Evolutionary conservation across 1,140 invertebrate species (phyloP), one percentile per base, ranked within the genome.

Genomic region (Lepidurus couesii): DNA sequence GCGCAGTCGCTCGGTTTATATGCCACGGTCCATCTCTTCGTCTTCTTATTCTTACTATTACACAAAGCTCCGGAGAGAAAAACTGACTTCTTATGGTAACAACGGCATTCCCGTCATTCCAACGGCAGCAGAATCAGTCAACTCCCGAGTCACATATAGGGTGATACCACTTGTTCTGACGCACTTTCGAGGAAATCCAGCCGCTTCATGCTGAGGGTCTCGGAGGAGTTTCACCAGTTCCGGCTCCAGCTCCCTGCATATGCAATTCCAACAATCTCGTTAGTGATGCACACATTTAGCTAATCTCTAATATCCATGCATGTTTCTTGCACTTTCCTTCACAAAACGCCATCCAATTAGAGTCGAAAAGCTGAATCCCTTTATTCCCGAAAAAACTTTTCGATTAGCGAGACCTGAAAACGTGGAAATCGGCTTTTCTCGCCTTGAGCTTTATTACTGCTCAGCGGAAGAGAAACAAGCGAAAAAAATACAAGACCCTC

Each of bases 261-360:
- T 11, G 53, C 53, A 65, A 65, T 16, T 65, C 53, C 53, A 65
- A 65, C 53, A 11, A 65, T 65, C 53, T 21, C 53, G 16, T 65
- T 65, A 65, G 53, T 65, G 16, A 65, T 65, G 53, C 53, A 65
- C 13, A 9, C 9, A 13, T 65, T 65, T 65, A 65, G 53, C 53
- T 21, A 65, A 65, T 65, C 13, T 65, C 16, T 65, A 65, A 65
- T 65, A 65, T 65, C 53, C 9, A 65, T 65, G 53, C 53, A 65
- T 65, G 53, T 65, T 16, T 21, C 16, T 7, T n/a, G 53, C 53
- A 65, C 45, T 47, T 47, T 47, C 45, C 45, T 11, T 16, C 45
- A 10, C 45, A 16, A 16, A 16, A 65, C 6, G 53, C 53, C 16
- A 65, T 65, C 53, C 8, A 65, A 65, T 65, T 16, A 65, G 53